A percentile compares a stretch with the other conserved stretches of the same genome.
These are phyloP conservation scores for Eretmocerus hayati DNA, from an alignment of 2,888 invertebrate species.

Conservation along the genomic window DNA sequence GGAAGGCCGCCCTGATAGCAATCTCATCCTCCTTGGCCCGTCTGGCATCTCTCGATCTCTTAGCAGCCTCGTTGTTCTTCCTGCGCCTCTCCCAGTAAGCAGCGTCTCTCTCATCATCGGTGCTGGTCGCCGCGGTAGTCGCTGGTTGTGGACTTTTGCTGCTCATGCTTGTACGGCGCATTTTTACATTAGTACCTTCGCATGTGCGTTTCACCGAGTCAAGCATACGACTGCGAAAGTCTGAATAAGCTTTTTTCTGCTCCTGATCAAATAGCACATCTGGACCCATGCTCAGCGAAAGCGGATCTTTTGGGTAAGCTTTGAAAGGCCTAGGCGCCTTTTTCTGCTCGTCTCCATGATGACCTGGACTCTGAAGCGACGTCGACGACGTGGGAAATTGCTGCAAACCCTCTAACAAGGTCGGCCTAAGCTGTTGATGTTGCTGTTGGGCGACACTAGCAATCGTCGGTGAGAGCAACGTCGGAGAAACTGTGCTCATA, in stretches of 20 bases:
- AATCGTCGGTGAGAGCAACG: constrained; percentile 5
- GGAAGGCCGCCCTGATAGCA: constrained; percentile 76
- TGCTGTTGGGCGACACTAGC: neutral
- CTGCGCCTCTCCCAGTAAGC: constrained; percentile 81
- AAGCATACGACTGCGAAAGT: constrained; percentile 64
- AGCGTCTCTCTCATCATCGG: constrained; percentile 58
- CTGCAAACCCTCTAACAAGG: neutral
- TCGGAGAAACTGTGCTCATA: constrained; percentile 2
- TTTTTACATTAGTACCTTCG: constrained; percentile 63
- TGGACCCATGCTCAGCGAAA: constrained; percentile 52
- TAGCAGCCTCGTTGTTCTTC: constrained; percentile 93
- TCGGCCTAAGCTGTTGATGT: neutral
- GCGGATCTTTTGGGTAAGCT: constrained; percentile 65
- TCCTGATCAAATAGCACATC: constrained; percentile 52
- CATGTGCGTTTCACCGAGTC: constrained; percentile 60
- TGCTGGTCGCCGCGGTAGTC: no score
- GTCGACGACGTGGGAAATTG: constrained; percentile 15
- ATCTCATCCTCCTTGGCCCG: constrained; percentile 88
- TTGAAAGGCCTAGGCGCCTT: constrained; percentile 59
- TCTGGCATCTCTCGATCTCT: constrained; percentile 84
- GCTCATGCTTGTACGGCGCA: constrained; percentile 48
- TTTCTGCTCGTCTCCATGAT: constrained; percentile 36
- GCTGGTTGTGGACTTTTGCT: constrained; percentile 28
- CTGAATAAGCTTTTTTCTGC: constrained; percentile 61
- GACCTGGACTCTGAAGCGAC: constrained; percentile 13